Percentiles rank a stretch among this genome's conserved stretches.
Evolutionary conservation across 64 coral and sea anemone species (phyloP).

Genomic region (Montipora sp.): DNA sequence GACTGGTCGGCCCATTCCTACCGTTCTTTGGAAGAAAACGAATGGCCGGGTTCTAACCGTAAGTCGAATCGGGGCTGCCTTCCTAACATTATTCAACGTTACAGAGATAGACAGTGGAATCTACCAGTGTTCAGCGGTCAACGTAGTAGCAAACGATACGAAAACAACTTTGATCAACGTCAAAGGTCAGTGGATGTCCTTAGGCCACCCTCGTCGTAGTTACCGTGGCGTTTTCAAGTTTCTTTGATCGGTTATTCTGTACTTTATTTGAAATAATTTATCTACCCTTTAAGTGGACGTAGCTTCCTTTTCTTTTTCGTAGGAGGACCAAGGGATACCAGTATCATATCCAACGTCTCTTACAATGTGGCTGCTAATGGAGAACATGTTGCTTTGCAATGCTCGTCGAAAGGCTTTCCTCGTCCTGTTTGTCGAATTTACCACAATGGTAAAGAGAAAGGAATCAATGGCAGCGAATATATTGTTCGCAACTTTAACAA

Average conservation of each 20-base stretch:
- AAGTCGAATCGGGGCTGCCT: not conserved
- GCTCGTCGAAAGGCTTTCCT: slow-evolving; percentile 58
- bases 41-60: not conserved
- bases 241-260: too few species aligned
- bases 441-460: not conserved
- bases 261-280: too few species aligned
- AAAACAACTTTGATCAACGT: not conserved
- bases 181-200: not conserved
- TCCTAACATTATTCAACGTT: too few species aligned
- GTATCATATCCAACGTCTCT: slow-evolving; percentile 28
- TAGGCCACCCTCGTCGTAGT: too few species aligned
- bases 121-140: slow-evolving; percentile 18
- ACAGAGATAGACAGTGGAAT: not conserved
- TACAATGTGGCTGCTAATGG: slow-evolving; percentile 49
- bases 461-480: not conserved
- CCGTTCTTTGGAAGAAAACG: slow-evolving; percentile 46
- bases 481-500: not conserved
- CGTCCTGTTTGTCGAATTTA: slow-evolving; percentile 47
- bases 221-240: too few species aligned
- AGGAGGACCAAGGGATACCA: slow-evolving; percentile 61
- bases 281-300: not conserved
- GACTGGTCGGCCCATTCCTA: slow-evolving; percentile 5
- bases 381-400: slow-evolving; percentile 42
- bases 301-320: not conserved
- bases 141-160: not conserved